phyloP scores from a whole-genome alignment of 2,888 invertebrate genomes.

The Leucania comma region DNA sequence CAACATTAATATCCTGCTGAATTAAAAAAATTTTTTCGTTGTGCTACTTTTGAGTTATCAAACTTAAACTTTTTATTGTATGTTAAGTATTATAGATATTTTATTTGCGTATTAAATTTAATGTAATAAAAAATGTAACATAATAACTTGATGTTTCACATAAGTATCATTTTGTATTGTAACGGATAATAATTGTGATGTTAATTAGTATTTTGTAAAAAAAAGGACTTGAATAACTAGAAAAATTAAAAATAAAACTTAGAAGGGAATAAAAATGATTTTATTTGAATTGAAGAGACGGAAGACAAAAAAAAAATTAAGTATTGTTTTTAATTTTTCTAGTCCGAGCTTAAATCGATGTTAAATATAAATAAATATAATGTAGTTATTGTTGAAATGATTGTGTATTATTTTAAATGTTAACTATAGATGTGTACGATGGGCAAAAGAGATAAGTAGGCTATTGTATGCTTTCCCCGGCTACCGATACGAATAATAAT shows the following conservation, averaged over 20 bases:
- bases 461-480: not conserved
- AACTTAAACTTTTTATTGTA: slow-evolving; percentile 10
- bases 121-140: slow-evolving; percentile 15
- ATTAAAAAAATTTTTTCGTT: not conserved
- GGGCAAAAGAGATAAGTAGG: slow-evolving; percentile 31
- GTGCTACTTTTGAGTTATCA: not conserved
- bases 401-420: slow-evolving; percentile 52
- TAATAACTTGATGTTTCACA: slow-evolving; percentile 39
- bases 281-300: too few relatives aligned
- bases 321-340: slow-evolving; percentile 50
- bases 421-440: slow-evolving; percentile 3
- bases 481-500: not conserved
- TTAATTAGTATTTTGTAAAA: slow-evolving; percentile 62
- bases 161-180: slow-evolving; percentile 53
- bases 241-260: slow-evolving; percentile 47
- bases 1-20: not conserved
- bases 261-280: too few relatives aligned
- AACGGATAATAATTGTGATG: slow-evolving; percentile 59
- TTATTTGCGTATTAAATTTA: slow-evolving; percentile 1
- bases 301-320: not conserved
- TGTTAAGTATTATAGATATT: slow-evolving; percentile 3
- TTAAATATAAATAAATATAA: slow-evolving; percentile 58
- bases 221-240: slow-evolving; percentile 45
- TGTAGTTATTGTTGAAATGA: slow-evolving; percentile 60
- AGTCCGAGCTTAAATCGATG: slow-evolving; percentile 62